Percentiles rank a stretch among this genome's conserved stretches.
phyloP scores from a whole-genome alignment of 2,797 vertebrate species.

The Lepus townsendii region DNA sequence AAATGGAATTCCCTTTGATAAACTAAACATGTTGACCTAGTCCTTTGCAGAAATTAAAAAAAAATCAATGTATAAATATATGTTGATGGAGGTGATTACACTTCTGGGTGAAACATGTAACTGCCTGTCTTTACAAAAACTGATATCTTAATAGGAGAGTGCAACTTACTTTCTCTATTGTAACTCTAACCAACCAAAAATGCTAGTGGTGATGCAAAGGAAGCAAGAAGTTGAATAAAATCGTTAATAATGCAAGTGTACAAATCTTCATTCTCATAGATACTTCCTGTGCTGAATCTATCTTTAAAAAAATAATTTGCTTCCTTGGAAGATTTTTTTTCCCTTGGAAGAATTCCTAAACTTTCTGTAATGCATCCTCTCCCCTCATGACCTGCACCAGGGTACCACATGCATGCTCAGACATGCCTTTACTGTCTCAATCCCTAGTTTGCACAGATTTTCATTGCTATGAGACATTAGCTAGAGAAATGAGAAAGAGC shows the following conservation, averaged over 20 bases:
- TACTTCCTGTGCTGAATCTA: neutral
- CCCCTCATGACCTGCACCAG: neutral
- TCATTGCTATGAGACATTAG: neutral
- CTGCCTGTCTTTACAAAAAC: slow-evolving; percentile 27
- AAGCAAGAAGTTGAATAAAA: slow-evolving; percentile 18
- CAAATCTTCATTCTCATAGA: slow-evolving; percentile 13
- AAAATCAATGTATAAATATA: slow-evolving; percentile 69
- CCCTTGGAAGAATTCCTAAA: slow-evolving; percentile 9
- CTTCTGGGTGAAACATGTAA: slow-evolving; percentile 26
- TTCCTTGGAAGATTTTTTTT: neutral
- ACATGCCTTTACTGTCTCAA: neutral
- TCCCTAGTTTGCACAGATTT: neutral
- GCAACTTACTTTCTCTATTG: slow-evolving; percentile 5
- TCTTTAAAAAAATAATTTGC: neutral
- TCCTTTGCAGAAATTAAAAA: slow-evolving; percentile 43
- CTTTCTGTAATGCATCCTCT: neutral
- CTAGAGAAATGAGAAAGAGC: neutral
- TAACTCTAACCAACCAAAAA: slow-evolving; percentile 26
- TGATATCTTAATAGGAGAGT: slow-evolving; percentile 55
- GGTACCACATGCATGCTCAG: neutral
- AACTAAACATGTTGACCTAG: slow-evolving; percentile 76
- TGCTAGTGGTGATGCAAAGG: neutral
- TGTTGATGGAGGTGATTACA: slow-evolving; percentile 61
- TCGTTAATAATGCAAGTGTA: neutral
- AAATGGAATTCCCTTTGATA: slow-evolving; percentile 81